Percentiles rank a stretch among this genome's conserved stretches.
Evolutionary conservation across 1,140 invertebrate genomes (phyloP).

Genomic region (Drosophila lacteicornis): DNA sequence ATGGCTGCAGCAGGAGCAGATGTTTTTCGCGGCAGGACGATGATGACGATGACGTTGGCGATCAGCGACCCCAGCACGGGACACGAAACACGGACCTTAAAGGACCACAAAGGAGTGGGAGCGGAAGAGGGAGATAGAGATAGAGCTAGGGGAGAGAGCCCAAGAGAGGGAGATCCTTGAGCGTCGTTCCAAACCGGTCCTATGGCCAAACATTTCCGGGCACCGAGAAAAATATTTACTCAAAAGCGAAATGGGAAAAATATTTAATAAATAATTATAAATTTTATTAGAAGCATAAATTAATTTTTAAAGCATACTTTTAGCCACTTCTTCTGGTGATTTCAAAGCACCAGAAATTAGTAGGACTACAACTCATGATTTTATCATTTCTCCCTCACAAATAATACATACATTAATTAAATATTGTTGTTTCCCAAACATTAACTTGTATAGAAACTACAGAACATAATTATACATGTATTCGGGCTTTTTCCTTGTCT

Average conservation of each 20-base stretch:
- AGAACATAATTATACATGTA: too few relatives aligned
- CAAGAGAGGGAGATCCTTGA: slow-evolving; percentile 31
- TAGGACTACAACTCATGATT: too few relatives aligned
- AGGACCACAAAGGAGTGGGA: slow-evolving; percentile 50
- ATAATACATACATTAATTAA: too few relatives aligned
- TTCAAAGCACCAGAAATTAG: too few relatives aligned
- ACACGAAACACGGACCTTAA: slow-evolving; percentile 55
- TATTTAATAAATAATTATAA: background rate
- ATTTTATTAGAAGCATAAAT: background rate
- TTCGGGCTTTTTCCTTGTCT: too few relatives aligned
- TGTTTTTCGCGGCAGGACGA: slow-evolving; percentile 76
- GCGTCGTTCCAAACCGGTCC: slow-evolving; percentile 18
- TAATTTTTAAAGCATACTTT: too few relatives aligned
- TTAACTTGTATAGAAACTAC: too few relatives aligned
- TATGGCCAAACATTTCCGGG: background rate
- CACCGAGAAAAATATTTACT: background rate
- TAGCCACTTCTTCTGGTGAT: too few relatives aligned
- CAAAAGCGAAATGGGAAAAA: background rate
- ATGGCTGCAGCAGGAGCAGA: slow-evolving; percentile 84
- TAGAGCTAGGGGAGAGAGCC: slow-evolving; percentile 8
- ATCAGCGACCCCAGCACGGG: slow-evolving; percentile 59
- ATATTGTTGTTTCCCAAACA: too few relatives aligned
- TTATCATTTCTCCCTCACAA: too few relatives aligned
- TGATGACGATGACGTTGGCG: slow-evolving; percentile 31
- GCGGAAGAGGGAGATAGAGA: background rate